These are phyloP conservation scores for Ciconia nigra DNA, from an alignment of 2,797 vertebrate species.

Conservation along the genomic window DNA sequence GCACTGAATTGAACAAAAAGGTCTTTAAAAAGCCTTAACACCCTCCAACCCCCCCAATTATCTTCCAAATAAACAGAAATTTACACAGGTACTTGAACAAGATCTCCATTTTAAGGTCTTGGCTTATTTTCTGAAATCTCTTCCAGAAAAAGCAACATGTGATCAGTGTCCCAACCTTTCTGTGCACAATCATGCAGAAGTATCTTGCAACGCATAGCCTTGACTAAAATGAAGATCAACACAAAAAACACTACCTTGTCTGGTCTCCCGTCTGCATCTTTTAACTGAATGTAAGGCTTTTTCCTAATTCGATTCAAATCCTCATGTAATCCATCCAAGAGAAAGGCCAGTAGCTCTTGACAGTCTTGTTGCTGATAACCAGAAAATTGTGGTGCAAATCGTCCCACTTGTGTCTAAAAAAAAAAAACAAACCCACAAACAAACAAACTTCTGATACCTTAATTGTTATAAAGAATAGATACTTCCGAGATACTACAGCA, in stretches of 20 bases:
- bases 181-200: neutral
- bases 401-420: conserved; percentile 93
- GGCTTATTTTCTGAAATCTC: neutral
- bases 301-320: conserved; percentile 98
- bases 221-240: neutral
- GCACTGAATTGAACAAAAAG: neutral
- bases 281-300: conserved; percentile 98
- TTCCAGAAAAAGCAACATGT: neutral
- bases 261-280: conserved; percentile 91
- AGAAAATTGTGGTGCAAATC: conserved; percentile 97
- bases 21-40: neutral
- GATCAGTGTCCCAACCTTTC: neutral
- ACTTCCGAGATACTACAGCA: neutral
- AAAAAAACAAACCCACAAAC: neutral
- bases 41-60: fast-evolving
- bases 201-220: neutral
- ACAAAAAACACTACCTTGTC: conserved; percentile 83
- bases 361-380: conserved; percentile 99
- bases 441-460: neutral
- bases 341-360: conserved; percentile 95
- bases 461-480: neutral
- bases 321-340: conserved; percentile 96
- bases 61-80: neutral
- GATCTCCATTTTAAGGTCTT: neutral
- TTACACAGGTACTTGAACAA: neutral